A percentile compares a stretch with the other conserved stretches of the same genome.
Conservation (phyloP, 2,113 vertebrate genomes). For the Pampusana beccarii region DNA sequence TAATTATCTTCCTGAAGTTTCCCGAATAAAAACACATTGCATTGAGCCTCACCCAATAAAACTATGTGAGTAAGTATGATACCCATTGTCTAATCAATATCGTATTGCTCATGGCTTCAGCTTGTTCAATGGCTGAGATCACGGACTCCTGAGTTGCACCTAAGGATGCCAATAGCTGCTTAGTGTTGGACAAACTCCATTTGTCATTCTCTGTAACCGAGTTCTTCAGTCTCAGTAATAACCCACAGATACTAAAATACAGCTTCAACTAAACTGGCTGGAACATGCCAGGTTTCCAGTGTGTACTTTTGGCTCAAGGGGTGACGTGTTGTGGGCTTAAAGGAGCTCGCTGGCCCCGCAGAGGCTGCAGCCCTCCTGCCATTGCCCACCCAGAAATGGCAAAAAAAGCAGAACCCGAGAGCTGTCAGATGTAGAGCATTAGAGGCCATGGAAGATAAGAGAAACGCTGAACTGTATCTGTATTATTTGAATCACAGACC, state of each 20-base stretch:
- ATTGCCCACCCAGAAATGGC: not conserved
- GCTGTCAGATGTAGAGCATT: not conserved
- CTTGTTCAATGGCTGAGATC: slow-evolving; percentile 72
- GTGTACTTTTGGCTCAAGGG: not conserved
- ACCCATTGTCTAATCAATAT: slow-evolving; percentile 74
- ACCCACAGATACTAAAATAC: slow-evolving; percentile 38
- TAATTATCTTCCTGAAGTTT: slow-evolving; percentile 61
- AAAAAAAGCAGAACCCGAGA: not conserved
- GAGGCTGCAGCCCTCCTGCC: not conserved
- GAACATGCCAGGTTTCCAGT: not conserved
- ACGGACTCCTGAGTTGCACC: slow-evolving; percentile 52
- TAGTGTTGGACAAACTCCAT: slow-evolving; percentile 66
- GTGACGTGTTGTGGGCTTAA: not conserved
- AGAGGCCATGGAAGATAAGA: not conserved
- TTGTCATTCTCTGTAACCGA: slow-evolving; percentile 42
- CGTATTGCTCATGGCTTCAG: slow-evolving; percentile 71
- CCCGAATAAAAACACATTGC: slow-evolving; percentile 53
- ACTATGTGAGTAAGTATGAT: slow-evolving; percentile 68
- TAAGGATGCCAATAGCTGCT: slow-evolving; percentile 74
- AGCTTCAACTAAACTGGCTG: slow-evolving; percentile 7
- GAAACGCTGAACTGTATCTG: not conserved
- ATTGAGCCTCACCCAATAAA: slow-evolving; percentile 71
- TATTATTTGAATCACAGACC: not conserved
- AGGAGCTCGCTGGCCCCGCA: not conserved
- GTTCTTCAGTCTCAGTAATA: slow-evolving; percentile 71